Evolutionary conservation across 2,888 invertebrate genomes (phyloP).

Genomic region (Pinctada fucata): DNA sequence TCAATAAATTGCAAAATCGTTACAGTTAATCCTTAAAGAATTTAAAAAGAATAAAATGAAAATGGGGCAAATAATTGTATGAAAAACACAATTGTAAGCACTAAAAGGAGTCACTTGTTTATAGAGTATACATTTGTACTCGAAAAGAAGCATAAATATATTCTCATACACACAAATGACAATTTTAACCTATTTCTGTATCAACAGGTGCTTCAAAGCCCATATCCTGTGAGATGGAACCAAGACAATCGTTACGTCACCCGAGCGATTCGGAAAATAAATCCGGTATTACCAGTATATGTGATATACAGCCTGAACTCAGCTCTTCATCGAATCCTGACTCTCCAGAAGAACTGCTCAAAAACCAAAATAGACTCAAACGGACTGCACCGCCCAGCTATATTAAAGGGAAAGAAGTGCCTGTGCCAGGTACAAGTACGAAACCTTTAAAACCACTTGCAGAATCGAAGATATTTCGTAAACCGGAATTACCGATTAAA

Average conservation of each 20-base stretch:
- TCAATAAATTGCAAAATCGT: too few species aligned
- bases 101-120: too few species aligned
- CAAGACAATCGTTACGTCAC: not conserved
- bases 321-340: constrained; percentile 53
- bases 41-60: too few species aligned
- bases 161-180: too few species aligned
- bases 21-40: too few species aligned
- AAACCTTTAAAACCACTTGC: constrained; percentile 7
- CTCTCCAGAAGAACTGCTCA: constrained; percentile 48
- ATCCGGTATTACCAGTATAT: not conserved
- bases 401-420: not conserved
- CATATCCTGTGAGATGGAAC: not conserved
- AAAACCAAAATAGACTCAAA: constrained; percentile 32
- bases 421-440: not conserved
- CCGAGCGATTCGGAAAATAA: not conserved
- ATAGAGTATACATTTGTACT: too few species aligned
- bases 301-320: constrained; percentile 11
- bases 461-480: constrained; percentile 13
- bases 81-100: too few species aligned
- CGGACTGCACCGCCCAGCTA: not conserved
- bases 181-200: too few species aligned
- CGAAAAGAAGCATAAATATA: too few species aligned
- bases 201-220: too few species aligned
- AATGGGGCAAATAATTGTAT: too few species aligned
- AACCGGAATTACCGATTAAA: constrained; percentile 62